Conservation (phyloP, 2,113 vertebrate species). For the Gracilinanus agilis region DNA sequence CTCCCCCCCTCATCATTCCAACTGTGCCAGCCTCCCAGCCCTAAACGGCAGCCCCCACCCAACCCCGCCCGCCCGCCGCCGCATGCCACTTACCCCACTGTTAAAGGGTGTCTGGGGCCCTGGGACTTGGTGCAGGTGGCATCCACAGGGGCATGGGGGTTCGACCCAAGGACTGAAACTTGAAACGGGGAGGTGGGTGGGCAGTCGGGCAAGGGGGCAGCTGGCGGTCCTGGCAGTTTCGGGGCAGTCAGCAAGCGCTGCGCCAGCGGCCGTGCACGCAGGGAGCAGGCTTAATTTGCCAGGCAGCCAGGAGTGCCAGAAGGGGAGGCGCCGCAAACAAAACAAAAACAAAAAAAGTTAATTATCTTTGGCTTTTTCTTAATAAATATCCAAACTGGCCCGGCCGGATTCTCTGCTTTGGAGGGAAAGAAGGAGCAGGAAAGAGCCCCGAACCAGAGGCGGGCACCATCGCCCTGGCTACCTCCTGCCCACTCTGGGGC, state of each 20-base stretch:
- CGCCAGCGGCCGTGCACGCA: conserved; percentile 71
- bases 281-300: conserved; percentile 86
- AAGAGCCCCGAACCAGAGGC: conserved; percentile 64
- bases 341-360: conserved; percentile 91
- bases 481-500: not conserved
- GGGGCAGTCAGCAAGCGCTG: conserved; percentile 44
- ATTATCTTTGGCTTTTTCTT: conserved; percentile 91
- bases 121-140: conserved; percentile 52
- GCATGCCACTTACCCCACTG: conserved; percentile 71
- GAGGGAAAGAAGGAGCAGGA: conserved; percentile 71
- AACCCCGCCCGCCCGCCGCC: not conserved
- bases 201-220: not conserved
- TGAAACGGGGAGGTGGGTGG: conserved; percentile 43
- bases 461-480: conserved; percentile 42
- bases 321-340: conserved; percentile 88
- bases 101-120: conserved; percentile 50
- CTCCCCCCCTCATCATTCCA: not conserved
- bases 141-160: conserved; percentile 34
- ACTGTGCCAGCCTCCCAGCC: conserved; percentile 4
- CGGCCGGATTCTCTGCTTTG: conserved; percentile 87
- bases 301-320: conserved; percentile 86
- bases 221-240: conserved; percentile 32
- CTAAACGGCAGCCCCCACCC: conserved; percentile 9
- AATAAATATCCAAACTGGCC: conserved; percentile 92
- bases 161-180: conserved; percentile 39